Percentiles rank a stretch among this genome's conserved stretches.
Conservation (phyloP, 2,797 vertebrate genomes). For the Eutrigla gurnardus region DNA sequence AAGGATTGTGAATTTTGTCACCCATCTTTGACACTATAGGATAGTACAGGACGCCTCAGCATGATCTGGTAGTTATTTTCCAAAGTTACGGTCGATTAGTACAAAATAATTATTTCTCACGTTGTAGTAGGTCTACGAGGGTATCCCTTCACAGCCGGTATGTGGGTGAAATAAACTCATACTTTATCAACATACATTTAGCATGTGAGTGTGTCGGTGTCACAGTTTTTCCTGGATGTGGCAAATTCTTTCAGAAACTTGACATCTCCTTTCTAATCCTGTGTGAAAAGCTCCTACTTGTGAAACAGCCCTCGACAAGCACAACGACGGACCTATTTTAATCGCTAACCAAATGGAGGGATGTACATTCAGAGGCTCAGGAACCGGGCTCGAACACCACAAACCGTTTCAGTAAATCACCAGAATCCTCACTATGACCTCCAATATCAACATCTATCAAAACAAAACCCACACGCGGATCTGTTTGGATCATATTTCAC, state of each 20-base stretch:
- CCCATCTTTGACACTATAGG: background rate
- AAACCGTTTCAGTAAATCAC: slow-evolving; percentile 2
- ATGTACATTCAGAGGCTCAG: slow-evolving; percentile 7
- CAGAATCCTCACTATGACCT: background rate
- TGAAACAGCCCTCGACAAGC: slow-evolving; percentile 1
- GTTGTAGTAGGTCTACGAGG: background rate
- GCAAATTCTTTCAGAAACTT: background rate
- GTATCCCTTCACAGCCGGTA: background rate
- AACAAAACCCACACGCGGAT: slow-evolving; percentile 5
- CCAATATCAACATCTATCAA: slow-evolving; percentile 16
- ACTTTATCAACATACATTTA: background rate
- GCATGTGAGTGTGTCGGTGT: background rate
- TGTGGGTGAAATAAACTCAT: background rate
- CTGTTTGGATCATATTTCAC: slow-evolving; percentile 29
- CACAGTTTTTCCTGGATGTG: background rate
- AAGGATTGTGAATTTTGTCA: background rate
- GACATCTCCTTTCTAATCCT: slow-evolving; percentile 1
- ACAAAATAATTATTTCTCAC: background rate
- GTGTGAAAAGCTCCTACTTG: slow-evolving; percentile 2
- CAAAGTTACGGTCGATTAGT: background rate
- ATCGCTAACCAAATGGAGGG: background rate
- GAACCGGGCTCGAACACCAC: background rate
- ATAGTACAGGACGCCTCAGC: background rate
- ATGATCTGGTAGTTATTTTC: background rate
- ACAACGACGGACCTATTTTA: background rate